These are phyloP conservation scores for Drosophila melanogaster DNA, from an alignment of 1,140 invertebrate genomes.

Conservation along the genomic window DNA sequence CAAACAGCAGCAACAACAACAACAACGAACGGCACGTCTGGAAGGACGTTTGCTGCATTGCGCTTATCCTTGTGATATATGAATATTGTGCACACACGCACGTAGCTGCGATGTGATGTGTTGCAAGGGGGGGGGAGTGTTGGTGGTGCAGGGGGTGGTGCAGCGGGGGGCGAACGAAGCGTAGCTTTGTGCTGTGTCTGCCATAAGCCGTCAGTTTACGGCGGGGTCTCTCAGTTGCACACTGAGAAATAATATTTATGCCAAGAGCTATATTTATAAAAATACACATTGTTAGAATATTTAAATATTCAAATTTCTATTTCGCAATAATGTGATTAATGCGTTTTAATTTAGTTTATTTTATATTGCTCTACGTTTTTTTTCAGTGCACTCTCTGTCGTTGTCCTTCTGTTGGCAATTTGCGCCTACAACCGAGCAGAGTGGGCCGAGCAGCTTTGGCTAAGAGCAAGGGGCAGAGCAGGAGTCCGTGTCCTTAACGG, in stretches of 20 bases:
- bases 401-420: conserved; percentile 81
- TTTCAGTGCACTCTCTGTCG: conserved; percentile 33
- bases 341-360: no score
- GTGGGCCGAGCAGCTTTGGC: conserved; percentile 5
- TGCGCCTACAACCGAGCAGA: conserved; percentile 70
- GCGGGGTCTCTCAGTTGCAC: conserved; percentile 20
- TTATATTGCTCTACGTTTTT: background rate
- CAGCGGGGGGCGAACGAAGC: conserved; percentile 30
- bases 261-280: background rate
- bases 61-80: conserved; percentile 85
- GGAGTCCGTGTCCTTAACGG: conserved; percentile 75
- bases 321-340: no score
- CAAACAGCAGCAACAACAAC: conserved; percentile 28
- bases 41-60: conserved; percentile 84
- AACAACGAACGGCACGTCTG: conserved; percentile 69
- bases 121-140: background rate
- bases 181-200: conserved; percentile 74
- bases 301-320: no score
- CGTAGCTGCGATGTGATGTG: conserved; percentile 23
- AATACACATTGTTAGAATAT: background rate
- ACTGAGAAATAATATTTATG: background rate
- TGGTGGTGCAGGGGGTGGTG: conserved; percentile 6
- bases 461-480: conserved; percentile 39
- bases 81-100: conserved; percentile 84
- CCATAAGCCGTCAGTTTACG: conserved; percentile 80